A percentile compares a stretch with the other conserved stretches of the same genome.
phyloP scores from a whole-genome alignment of 2,113 vertebrate species.

The Thamnaconus septentrionalis region DNA sequence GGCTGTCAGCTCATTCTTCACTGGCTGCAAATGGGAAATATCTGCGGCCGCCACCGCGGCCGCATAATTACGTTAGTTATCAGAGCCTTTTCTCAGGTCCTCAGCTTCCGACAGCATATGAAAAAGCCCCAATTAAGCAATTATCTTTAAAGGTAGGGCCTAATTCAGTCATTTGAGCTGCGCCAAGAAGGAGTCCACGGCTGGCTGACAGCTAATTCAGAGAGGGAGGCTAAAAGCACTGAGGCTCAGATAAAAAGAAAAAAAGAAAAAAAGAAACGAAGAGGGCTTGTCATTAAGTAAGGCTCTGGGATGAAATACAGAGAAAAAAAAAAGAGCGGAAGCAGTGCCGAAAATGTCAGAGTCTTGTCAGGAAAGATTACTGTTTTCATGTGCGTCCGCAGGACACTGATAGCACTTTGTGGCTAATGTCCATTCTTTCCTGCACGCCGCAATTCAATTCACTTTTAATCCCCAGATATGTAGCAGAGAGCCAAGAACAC shows the following conservation, averaged over 20 bases:
- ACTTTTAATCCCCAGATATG: constrained; percentile 9
- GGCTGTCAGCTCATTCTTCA: constrained; percentile 63
- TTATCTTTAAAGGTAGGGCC: constrained; percentile 75
- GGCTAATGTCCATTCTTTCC: constrained; percentile 30
- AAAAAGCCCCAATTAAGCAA: constrained; percentile 78
- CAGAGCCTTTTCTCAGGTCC: constrained; percentile 66
- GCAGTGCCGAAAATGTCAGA: constrained; percentile 28
- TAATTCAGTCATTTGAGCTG: constrained; percentile 73
- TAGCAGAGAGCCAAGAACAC: background rate
- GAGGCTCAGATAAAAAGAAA: constrained; percentile 49
- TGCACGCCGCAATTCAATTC: constrained; percentile 3
- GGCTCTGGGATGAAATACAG: constrained; percentile 41
- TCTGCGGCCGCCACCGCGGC: constrained; percentile 54
- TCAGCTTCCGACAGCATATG: constrained; percentile 67
- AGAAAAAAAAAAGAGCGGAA: constrained; percentile 27
- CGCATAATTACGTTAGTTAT: constrained; percentile 74
- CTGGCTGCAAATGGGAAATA: constrained; percentile 42
- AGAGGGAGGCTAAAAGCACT: constrained; percentile 63
- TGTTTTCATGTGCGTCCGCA: constrained; percentile 22
- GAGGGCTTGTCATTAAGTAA: constrained; percentile 53
- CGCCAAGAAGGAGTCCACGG: constrained; percentile 49
- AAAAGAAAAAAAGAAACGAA: constrained; percentile 1
- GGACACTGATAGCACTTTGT: constrained; percentile 26
- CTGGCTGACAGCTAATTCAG: constrained; percentile 67
- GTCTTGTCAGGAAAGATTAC: constrained; percentile 53